Evolutionary conservation across 2,113 vertebrate genomes (phyloP).

Genomic region (Corythoichthys intestinalis): DNA sequence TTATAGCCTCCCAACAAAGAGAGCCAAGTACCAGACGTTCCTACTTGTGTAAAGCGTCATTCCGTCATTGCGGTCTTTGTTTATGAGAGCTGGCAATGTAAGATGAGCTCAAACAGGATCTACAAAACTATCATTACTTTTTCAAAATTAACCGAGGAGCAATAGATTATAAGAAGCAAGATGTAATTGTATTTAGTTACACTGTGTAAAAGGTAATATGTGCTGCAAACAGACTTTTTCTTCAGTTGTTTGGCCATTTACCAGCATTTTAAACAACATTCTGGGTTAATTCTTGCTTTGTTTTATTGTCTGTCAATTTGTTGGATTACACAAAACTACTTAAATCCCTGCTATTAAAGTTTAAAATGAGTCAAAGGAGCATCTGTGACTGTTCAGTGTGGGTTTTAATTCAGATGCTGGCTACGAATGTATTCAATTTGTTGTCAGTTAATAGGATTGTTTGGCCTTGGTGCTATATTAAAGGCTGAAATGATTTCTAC

Average conservation of each 20-base stretch:
- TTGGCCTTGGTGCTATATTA: too few relatives aligned
- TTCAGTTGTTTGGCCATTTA: neutral
- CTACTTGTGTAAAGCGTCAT: neutral
- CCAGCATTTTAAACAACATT: neutral
- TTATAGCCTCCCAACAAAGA: constrained; percentile 62
- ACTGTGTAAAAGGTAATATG: neutral
- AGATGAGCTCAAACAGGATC: constrained; percentile 40
- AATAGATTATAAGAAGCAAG: neutral
- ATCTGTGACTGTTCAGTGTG: too few relatives aligned
- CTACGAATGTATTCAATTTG: too few relatives aligned
- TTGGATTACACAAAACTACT: neutral
- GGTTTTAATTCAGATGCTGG: too few relatives aligned
- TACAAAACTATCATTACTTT: constrained; percentile 8
- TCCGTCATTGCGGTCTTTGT: constrained; percentile 27
- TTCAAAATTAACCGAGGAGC: constrained; percentile 10
- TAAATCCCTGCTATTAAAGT: neutral
- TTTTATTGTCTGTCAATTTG: neutral
- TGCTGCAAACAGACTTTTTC: neutral
- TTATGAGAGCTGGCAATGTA: constrained; percentile 31
- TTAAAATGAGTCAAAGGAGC: neutral
- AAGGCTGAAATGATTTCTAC: too few relatives aligned
- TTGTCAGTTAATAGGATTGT: too few relatives aligned
- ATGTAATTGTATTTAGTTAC: too few relatives aligned
- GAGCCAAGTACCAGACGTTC: constrained; percentile 31
- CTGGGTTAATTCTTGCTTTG: neutral